Evolutionary conservation across 1,140 invertebrate species (phyloP).

Genomic region (Papilio polytes): DNA sequence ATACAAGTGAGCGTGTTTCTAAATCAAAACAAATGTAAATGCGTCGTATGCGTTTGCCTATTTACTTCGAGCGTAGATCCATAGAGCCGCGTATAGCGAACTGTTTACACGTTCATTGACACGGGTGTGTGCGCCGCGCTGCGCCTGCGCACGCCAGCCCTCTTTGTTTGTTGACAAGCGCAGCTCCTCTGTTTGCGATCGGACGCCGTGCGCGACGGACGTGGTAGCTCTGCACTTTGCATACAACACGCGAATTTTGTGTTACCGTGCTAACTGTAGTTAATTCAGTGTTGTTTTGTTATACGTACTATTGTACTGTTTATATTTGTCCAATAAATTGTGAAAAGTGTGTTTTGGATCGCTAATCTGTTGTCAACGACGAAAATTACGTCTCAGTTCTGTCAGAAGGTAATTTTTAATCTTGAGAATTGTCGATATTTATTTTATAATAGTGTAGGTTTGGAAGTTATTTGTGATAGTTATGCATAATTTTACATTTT

Average conservation of each 20-base stretch:
- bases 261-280: constrained; percentile 55
- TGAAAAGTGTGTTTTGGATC: constrained; percentile 55
- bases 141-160: constrained; percentile 73
- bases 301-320: constrained; percentile 50
- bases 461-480: no score
- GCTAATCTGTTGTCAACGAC: constrained; percentile 49
- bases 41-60: constrained; percentile 14
- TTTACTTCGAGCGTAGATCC: constrained; percentile 38
- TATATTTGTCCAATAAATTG: constrained; percentile 55
- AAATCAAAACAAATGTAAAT: constrained; percentile 13
- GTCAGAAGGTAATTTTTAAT: constrained; percentile 64
- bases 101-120: constrained; percentile 79
- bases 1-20: background rate
- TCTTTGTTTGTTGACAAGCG: constrained; percentile 83
- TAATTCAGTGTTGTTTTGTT: constrained; percentile 66
- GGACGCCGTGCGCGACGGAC: constrained; percentile 55
- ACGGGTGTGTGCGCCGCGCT: constrained; percentile 66
- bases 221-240: constrained; percentile 39
- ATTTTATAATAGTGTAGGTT: background rate
- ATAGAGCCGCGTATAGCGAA: constrained; percentile 47
- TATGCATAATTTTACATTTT: background rate
- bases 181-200: constrained; percentile 61
- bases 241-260: constrained; percentile 38
- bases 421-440: constrained; percentile 41
- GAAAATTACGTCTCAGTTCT: constrained; percentile 63